Evolutionary conservation across 2,888 invertebrate species (phyloP), one percentile per base, ranked within the genome.

Genomic region (Beris chalybata): DNA sequence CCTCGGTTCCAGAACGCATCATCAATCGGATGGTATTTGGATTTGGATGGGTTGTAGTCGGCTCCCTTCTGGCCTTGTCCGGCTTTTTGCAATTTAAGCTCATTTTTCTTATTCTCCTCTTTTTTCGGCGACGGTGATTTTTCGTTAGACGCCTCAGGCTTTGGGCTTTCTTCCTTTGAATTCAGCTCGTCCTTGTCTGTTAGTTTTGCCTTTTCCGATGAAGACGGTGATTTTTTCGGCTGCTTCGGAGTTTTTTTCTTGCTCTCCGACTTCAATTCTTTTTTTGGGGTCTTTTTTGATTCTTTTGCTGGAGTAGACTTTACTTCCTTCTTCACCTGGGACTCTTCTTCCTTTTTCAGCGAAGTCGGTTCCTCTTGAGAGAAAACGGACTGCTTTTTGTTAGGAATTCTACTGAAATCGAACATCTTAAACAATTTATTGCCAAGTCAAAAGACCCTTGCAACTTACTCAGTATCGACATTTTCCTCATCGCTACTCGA

Each of bases 1-100:
- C 85, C 87, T 22, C 81, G 79, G 67, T 85, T 82, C 96, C 96
- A 96, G 74, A 86, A 88, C 0, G 95, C 95, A 81, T 93, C 87
- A 0, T 88, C 81, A 12, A 95, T 84, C 0, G 95, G 95, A 79
- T 95, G 86, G 80, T 96, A 97, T 54, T 87, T 87, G 0, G 82
- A 70, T 73, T 86, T 85, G 30, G 83, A 80, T 0, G 95, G 95
- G 78, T 92, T 85, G 78, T 91, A 95, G 6, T 84, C 83, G 0
- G 78, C 73, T 4, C 72, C 76, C 58, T 73, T 73, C 31, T 71
- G 71, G 1, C 73, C 74, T 50, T 72, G 70, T 0, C 74, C 74
- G 50, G 72, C 71, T 58, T 68, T 65, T 68, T 73, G 70, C n/a
- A 72, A 59, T 59, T 71, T 72, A n/a, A 72, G 44, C 57, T 73